Conservation (phyloP, 2,888 invertebrate genomes). For the Agrotis puta region DNA sequence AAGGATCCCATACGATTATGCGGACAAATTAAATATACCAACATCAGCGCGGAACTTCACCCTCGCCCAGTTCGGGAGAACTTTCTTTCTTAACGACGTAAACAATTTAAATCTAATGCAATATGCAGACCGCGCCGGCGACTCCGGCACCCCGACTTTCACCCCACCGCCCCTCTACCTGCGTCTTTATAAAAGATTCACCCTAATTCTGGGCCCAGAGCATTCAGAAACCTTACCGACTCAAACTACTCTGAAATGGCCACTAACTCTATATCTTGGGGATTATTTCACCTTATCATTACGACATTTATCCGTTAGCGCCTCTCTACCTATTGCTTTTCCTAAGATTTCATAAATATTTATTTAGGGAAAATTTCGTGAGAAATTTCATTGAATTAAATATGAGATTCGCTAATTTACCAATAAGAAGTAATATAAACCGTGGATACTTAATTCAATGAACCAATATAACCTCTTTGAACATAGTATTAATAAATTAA, state of each 20-base stretch:
- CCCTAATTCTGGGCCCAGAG: conserved; percentile 76
- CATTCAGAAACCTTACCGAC: conserved; percentile 69
- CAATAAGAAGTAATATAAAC: conserved; percentile 4
- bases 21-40: conserved; percentile 75
- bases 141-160: conserved; percentile 71
- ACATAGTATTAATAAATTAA: too few relatives aligned
- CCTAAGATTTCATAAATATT: neutral
- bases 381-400: conserved; percentile 37
- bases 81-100: conserved; percentile 90
- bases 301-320: conserved; percentile 50
- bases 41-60: conserved; percentile 72
- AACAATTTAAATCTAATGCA: conserved; percentile 90
- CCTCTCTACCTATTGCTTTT: conserved; percentile 15
- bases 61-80: conserved; percentile 79
- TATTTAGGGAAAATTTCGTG: too few relatives aligned
- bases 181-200: conserved; percentile 85
- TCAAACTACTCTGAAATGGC: conserved; percentile 68
- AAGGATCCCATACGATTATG: conserved; percentile 69
- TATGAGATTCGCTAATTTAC: conserved; percentile 1
- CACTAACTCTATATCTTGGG: conserved; percentile 60
- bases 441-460: neutral
- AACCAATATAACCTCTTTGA: neutral
- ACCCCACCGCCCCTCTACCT: conserved; percentile 75
- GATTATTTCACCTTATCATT: conserved; percentile 64
- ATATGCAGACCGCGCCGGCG: conserved; percentile 85